Percentiles rank a stretch among this genome's conserved stretches.
phyloP scores from a whole-genome alignment of 2,797 vertebrate genomes.

The Xenops minutus region DNA sequence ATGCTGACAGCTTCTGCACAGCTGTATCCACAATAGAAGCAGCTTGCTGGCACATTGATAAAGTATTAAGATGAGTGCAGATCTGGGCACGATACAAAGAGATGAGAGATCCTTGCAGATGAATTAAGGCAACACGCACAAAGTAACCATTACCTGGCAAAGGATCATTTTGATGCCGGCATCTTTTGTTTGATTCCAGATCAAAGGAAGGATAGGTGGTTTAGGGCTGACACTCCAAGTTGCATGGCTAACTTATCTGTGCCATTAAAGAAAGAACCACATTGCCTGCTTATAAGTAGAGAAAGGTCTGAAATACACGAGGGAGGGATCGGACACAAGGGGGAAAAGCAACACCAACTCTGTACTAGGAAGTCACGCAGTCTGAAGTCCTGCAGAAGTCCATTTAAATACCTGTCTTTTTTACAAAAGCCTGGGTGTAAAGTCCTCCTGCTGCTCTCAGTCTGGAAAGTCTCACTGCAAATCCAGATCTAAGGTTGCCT shows the following conservation, averaged over 20 bases:
- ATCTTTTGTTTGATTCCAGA: slow-evolving; percentile 30
- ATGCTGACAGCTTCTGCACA: not conserved
- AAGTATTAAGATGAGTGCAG: not conserved
- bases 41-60: slow-evolving; percentile 40
- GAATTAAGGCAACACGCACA: not conserved
- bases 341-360: not conserved
- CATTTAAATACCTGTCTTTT: not conserved
- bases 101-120: not conserved
- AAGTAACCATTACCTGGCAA: slow-evolving; percentile 1
- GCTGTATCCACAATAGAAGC: not conserved
- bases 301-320: slow-evolving; percentile 9
- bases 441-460: not conserved
- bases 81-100: not conserved
- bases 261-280: not conserved
- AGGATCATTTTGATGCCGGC: not conserved
- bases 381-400: not conserved
- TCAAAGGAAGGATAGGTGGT: not conserved
- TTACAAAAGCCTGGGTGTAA: not conserved
- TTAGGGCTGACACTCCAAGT: not conserved
- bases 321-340: not conserved
- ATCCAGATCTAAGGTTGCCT: not conserved
- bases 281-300: not conserved
- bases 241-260: slow-evolving; percentile 7
- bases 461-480: not conserved
- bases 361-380: rapidly evolving